Evolutionary conservation across 1,140 invertebrate species (phyloP), one percentile per base, ranked within the genome.

Genomic region (Campoletis sonorensis): DNA sequence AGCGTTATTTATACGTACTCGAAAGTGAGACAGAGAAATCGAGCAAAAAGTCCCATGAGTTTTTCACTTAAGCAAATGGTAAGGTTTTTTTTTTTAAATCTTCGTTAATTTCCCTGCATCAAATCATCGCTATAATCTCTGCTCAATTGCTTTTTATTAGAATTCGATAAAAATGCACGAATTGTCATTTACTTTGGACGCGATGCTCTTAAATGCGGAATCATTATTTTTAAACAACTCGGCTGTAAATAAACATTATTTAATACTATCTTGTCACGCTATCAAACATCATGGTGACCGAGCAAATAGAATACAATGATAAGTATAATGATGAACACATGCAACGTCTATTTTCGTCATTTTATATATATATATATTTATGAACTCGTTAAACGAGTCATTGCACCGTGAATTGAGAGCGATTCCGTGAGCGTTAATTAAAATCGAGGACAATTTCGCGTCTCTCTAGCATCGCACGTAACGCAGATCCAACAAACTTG

Each of bases 371-470:
- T 33, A 26, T 54, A 49, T 21, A 45, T 15, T 16, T 40, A 54
- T 54, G 8, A 75, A 30, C 72, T 75, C 72, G 72, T 75, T 75
- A 75, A 51, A 54, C 40, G 72, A 75, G 72, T 75, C 72, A 75
- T 75, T 75, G 72, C 40, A 54, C 72, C 72, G 72, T 75, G 72
- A 49, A 51, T 75, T 75, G 45, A 54, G 72, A 75, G 49, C 72
- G 72, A 75, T 75, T 49, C 51, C 72, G 72, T 75, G 72, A 75
- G 72, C 72, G 72, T 54, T 75, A 75, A 75, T 75, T 75, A 75
- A 75, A 54, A 75, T 75, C 72, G 72, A 54, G 72, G 72, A 75
- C 72, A 75, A 75, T 75, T 75, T 54, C 72, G 72, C 72, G 45
- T 70, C 67, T 33, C 67, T 33, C 67, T 54, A n/a, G 51, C 16